These are phyloP conservation scores for Lasaia peninsularis DNA, from an alignment of 1,140 invertebrate genomes.

Conservation along the genomic window DNA sequence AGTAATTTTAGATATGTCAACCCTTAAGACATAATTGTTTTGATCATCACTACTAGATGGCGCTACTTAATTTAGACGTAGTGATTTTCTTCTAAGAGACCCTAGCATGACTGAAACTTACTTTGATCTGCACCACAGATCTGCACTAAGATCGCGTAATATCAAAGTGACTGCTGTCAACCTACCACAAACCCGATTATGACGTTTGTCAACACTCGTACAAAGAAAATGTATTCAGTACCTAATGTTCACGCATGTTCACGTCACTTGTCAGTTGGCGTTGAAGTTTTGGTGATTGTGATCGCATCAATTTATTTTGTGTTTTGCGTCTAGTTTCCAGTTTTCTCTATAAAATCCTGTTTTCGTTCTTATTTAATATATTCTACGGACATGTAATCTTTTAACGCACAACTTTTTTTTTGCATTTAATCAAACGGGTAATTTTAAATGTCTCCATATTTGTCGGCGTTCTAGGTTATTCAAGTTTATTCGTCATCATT, in stretches of 20 bases:
- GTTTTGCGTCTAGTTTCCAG: not conserved
- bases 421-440: not conserved
- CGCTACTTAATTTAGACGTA: too few species aligned
- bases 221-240: too few species aligned
- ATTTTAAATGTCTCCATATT: conserved; percentile 15
- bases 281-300: conserved; percentile 10
- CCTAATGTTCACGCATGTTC: too few species aligned
- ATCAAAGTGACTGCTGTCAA: too few species aligned
- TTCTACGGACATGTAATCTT: not conserved
- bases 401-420: not conserved
- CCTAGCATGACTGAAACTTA: too few species aligned
- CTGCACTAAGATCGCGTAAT: too few species aligned
- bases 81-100: too few species aligned
- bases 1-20: too few species aligned
- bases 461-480: conserved; percentile 56
- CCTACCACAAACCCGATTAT: too few species aligned
- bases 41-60: too few species aligned
- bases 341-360: conserved; percentile 1
- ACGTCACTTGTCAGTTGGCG: not conserved
- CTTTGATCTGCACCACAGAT: too few species aligned
- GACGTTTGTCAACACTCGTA: not conserved
- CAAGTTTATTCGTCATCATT: conserved; percentile 44
- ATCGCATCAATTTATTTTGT: conserved; percentile 5
- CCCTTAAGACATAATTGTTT: too few species aligned
- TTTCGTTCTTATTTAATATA: not conserved